Conservation (phyloP, 2,113 vertebrate genomes). For the Himantopus leucocephalus region DNA sequence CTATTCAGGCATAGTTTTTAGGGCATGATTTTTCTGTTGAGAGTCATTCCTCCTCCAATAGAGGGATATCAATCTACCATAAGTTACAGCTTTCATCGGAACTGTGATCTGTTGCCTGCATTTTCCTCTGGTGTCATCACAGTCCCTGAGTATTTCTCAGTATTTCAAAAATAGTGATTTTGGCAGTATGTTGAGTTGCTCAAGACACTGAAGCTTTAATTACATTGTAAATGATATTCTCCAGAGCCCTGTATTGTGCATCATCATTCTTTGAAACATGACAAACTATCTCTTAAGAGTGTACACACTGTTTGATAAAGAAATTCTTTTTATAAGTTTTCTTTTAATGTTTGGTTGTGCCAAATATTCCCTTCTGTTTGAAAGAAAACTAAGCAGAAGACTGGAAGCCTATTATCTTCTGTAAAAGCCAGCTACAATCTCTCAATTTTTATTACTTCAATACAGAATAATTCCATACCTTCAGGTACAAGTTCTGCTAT, state of each 20-base stretch:
- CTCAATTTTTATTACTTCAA: background rate
- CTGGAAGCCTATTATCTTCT: background rate
- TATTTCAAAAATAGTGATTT: conserved; percentile 24
- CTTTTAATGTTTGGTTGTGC: conserved; percentile 19
- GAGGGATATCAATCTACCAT: background rate
- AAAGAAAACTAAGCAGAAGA: background rate
- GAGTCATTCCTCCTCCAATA: background rate
- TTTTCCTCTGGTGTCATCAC: background rate
- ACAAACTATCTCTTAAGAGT: background rate
- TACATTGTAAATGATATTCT: conserved; percentile 4
- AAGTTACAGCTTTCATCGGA: conserved; percentile 24
- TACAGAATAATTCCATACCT: background rate
- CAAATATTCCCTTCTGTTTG: background rate
- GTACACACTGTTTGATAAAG: background rate
- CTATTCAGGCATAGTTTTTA: background rate
- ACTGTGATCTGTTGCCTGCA: background rate
- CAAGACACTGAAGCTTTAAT: conserved; percentile 21
- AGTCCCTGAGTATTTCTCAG: background rate
- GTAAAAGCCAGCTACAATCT: background rate
- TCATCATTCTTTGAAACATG: background rate
- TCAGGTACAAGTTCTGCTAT: background rate
- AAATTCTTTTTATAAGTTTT: background rate
- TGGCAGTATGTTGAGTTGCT: background rate
- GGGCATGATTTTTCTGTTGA: conserved; percentile 25
- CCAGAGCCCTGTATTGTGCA: background rate